phyloP scores from a whole-genome alignment of 2,113 vertebrate genomes.

The Calyptomena viridis region DNA sequence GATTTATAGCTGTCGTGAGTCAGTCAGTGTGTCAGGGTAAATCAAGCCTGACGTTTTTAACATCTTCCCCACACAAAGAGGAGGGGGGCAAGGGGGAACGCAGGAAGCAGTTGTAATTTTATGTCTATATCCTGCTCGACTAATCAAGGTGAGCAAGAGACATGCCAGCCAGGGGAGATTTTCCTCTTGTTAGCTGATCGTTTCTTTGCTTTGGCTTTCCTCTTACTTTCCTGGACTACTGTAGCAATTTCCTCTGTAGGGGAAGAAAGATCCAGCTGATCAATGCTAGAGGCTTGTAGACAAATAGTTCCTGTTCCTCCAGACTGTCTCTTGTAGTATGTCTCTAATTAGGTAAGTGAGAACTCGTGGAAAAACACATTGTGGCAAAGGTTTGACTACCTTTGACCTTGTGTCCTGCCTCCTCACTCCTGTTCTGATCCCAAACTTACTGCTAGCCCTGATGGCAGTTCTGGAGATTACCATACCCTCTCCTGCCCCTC shows the following conservation, averaged over 20 bases:
- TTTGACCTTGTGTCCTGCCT: background rate
- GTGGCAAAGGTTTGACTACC: background rate
- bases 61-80: constrained; percentile 46
- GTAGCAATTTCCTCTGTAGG: background rate
- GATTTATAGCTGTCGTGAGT: constrained; percentile 65
- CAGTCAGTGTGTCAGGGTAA: constrained; percentile 69
- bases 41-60: constrained; percentile 75
- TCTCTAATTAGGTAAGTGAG: background rate
- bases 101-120: constrained; percentile 74
- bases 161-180: constrained; percentile 50
- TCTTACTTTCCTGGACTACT: background rate
- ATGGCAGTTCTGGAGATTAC: background rate
- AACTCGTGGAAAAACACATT: background rate
- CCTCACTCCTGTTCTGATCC: background rate
- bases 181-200: constrained; percentile 54
- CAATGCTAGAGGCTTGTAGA: background rate
- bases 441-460: background rate
- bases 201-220: constrained; percentile 45
- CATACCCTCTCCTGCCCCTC: background rate
- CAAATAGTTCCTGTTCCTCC: background rate
- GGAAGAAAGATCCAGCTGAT: background rate
- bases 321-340: background rate
- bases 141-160: constrained; percentile 71
- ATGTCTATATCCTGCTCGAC: constrained; percentile 73
- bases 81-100: background rate